These are phyloP conservation scores for Lasioglossum vierecki DNA, from an alignment of 2,888 invertebrate species.

Conservation along the genomic window DNA sequence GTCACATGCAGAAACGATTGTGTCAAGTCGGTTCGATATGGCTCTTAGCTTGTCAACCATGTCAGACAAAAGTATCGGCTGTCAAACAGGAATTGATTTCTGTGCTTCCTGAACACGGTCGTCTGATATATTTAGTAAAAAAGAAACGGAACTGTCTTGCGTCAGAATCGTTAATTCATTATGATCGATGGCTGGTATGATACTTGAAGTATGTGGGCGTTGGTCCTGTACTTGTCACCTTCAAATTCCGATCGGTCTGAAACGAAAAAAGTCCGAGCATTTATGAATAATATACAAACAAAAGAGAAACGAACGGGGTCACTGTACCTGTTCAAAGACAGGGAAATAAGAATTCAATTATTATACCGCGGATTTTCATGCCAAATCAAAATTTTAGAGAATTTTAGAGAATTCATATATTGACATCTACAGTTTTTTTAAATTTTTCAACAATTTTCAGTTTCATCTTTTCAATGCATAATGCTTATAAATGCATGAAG, in stretches of 20 bases:
- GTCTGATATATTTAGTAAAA: slow-evolving; percentile 29
- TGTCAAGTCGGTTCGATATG: too few relatives aligned
- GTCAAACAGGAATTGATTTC: not conserved
- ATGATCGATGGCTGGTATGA: slow-evolving; percentile 67
- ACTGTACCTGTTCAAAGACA: not conserved
- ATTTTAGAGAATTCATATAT: too few relatives aligned
- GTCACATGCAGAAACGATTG: not conserved
- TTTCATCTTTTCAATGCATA: too few relatives aligned
- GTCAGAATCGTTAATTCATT: slow-evolving; percentile 66
- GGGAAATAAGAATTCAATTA: not conserved
- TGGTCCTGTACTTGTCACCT: slow-evolving; percentile 70
- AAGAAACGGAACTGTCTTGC: slow-evolving; percentile 49
- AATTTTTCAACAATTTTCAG: too few relatives aligned
- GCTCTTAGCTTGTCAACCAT: not conserved
- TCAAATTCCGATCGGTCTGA: slow-evolving; percentile 62
- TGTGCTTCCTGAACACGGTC: slow-evolving; percentile 1
- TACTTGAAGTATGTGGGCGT: slow-evolving; percentile 72
- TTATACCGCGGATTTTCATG: not conserved
- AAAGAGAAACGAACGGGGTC: not conserved
- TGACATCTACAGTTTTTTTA: too few relatives aligned
- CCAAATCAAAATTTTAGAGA: too few relatives aligned
- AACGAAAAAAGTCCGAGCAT: slow-evolving; percentile 36
- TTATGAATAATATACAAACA: slow-evolving; percentile 23
- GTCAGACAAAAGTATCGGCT: not conserved
- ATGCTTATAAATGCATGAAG: too few relatives aligned